Conservation (phyloP, 2,113 vertebrate species). For the Puma concolor region DNA sequence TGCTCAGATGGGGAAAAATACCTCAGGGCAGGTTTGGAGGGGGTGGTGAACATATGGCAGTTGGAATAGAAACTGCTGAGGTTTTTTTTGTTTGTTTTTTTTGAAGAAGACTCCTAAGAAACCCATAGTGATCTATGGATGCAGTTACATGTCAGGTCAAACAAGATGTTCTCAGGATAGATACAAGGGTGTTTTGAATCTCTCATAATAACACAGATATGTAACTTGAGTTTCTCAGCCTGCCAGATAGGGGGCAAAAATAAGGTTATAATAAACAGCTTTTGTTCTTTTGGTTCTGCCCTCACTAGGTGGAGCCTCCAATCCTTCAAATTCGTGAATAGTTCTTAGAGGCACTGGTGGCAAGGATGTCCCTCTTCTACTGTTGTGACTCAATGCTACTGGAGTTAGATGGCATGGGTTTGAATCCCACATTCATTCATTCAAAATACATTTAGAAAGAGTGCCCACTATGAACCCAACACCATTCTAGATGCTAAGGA, state of each 20-base stretch:
- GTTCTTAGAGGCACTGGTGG: not conserved
- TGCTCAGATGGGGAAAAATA: not conserved
- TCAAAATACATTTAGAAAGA: not conserved
- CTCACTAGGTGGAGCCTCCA: not conserved
- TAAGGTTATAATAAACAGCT: not conserved
- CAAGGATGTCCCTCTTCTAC: not conserved
- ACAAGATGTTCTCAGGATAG: not conserved
- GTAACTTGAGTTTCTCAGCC: not conserved
- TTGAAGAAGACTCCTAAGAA: not conserved
- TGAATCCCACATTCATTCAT: not conserved
- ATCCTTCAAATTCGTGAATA: not conserved
- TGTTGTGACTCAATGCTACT: not conserved
- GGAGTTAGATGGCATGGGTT: not conserved
- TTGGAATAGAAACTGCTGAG: not conserved
- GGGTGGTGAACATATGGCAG: not conserved
- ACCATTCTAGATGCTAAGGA: not conserved
- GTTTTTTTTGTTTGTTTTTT: too few species aligned
- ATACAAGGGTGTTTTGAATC: not conserved
- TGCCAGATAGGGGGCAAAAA: not conserved
- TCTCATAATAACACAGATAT: not conserved
- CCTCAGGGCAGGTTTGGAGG: not conserved
- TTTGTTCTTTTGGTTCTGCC: slow-evolving; percentile 39
- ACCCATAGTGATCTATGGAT: not conserved
- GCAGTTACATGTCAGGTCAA: not conserved
- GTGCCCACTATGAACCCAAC: not conserved